Evolutionary conservation across 2,888 invertebrate species (phyloP).

Genomic region (Drosophila ezoana): DNA sequence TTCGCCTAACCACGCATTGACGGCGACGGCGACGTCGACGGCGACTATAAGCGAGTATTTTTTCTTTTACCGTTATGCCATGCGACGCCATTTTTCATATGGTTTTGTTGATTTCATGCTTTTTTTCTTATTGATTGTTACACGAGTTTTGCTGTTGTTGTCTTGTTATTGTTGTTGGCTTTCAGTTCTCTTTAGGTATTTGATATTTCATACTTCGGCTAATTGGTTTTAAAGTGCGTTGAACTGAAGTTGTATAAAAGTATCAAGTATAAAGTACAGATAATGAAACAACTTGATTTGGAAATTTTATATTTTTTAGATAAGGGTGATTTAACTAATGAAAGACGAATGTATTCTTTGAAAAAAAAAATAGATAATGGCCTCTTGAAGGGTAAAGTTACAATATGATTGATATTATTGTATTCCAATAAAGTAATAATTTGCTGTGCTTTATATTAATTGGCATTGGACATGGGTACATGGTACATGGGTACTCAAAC

Average conservation of each 20-base stretch:
- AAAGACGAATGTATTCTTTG: too few species aligned
- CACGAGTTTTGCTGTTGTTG: neutral
- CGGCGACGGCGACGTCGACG: neutral
- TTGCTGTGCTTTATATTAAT: too few species aligned
- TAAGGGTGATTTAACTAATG: too few species aligned
- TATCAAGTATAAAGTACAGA: neutral
- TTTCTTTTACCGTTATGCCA: conserved; percentile 41
- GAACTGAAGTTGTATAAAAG: conserved; percentile 26
- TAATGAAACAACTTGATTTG: neutral
- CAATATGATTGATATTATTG: too few species aligned
- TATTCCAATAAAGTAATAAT: too few species aligned
- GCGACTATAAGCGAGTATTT: conserved; percentile 6
- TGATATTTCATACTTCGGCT: conserved; percentile 15
- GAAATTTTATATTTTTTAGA: too few species aligned
- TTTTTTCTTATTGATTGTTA: conserved; percentile 40
- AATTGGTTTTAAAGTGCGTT: conserved; percentile 56
- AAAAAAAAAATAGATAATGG: too few species aligned
- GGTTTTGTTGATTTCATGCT: conserved; percentile 19
- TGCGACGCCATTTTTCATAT: conserved; percentile 59
- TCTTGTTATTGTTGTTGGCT: neutral
- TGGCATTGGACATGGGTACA: too few species aligned
- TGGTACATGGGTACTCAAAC: too few species aligned
- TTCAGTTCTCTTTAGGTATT: conserved; percentile 10
- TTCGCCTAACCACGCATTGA: conserved; percentile 37
- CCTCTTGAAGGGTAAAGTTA: too few species aligned